phyloP scores from a whole-genome alignment of 1,140 invertebrate genomes.

The Brachionus rotundiformis region DNA sequence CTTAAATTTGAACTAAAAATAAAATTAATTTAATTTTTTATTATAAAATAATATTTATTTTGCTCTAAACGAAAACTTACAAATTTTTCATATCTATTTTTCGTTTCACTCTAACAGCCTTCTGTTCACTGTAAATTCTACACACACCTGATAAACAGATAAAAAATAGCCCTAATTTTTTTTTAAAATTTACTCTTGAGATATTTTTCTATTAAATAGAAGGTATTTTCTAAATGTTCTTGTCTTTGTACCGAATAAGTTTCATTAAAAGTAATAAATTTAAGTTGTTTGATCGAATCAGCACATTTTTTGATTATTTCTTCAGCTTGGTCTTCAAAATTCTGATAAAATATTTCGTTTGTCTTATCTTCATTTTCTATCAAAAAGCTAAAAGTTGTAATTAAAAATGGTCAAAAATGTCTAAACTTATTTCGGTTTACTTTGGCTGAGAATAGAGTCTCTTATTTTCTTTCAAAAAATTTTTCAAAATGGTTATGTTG shows the following conservation, averaged over 20 bases:
- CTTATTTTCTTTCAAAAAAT: constrained; percentile 44
- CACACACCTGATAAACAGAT: constrained; percentile 38
- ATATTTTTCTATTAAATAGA: constrained; percentile 47
- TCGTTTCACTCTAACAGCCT: constrained; percentile 11
- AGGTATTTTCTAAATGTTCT: constrained; percentile 6
- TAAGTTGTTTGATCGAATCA: constrained; percentile 7
- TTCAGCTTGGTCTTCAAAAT: constrained; percentile 37
- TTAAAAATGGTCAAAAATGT: neutral
- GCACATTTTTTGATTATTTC: constrained; percentile 40
- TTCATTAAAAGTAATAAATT: constrained; percentile 25
- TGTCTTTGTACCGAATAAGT: constrained; percentile 5
- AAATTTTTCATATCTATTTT: constrained; percentile 40
- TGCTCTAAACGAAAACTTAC: constrained; percentile 10
- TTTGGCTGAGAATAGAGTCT: constrained; percentile 23
- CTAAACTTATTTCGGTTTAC: neutral
- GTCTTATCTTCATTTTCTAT: neutral
- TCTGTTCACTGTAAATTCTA: constrained; percentile 39
- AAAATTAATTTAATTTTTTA: too few species aligned
- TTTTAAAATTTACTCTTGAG: constrained; percentile 50
- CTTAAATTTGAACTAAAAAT: constrained; percentile 15
- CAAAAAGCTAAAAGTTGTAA: too few species aligned
- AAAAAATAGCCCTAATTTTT: too few species aligned
- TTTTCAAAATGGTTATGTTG: constrained; percentile 39
- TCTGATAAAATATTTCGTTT: neutral
- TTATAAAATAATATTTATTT: neutral